Base-by-base conservation (phyloP, 2,888 invertebrate genomes). In the Ypsolopha scabrella region DNA sequence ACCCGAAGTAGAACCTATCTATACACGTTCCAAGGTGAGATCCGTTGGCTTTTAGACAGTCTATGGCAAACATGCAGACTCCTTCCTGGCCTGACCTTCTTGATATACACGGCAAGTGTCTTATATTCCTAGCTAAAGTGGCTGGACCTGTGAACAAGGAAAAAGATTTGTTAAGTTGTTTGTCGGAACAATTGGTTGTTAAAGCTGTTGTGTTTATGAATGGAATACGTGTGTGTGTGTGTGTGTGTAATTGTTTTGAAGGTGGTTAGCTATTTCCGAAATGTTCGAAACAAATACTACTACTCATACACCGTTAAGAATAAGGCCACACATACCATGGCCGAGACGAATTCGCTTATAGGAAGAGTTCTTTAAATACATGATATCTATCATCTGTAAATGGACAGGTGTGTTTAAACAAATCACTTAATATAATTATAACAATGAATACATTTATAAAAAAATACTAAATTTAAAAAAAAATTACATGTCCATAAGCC, bases 11-110 rank as follows among this genome's bases (percentile, higher is more conserved):
- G 75, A 96, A 96, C 57, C 95, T 90, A 78, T 97, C 96, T 66
- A 96, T 95, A 75, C 97, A 97, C 1, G 96, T 96, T 36, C 96
- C 96, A 58, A 97, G 82, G 65, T 97, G 96, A 0, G 95, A 93
- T 43, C 97, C 97, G 70, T 96, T 96, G 54, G 93, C 90, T 86
- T 95, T 94, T 47, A 94, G 90, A 72, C 96, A 97, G 65, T 96
- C 94, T 75, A 95, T 95, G 55, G 96, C 96, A 70, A 97, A 97
- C 97, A 97, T 97, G 68, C 97, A 97, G 0, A 94, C 89, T 0
- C 97, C 96, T 55, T 92, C 92, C 59, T 93, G 90, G 38, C 91
- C 92, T 36, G 92, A 91, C 68, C 91, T 90, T 68, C 94, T 89
- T 53, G 94, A 94, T 71, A 95, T 91, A 80, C 97, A 97, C 35